These are phyloP conservation scores for Turdus rufiventris DNA, from an alignment of 2,113 vertebrate species.

Conservation along the genomic window DNA sequence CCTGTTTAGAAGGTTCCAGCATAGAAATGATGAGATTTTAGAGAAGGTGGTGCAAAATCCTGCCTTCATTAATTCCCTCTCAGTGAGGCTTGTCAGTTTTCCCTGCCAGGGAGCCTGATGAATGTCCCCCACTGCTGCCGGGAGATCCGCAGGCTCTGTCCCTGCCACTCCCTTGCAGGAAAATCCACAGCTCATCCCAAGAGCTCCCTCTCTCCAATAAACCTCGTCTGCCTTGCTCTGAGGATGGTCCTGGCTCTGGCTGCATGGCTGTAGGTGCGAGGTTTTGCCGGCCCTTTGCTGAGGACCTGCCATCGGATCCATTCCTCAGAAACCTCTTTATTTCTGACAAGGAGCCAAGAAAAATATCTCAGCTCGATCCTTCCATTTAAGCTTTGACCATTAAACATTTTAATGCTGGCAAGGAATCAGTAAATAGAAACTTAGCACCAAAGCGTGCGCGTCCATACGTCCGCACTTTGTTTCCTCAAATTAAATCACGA, in stretches of 20 bases:
- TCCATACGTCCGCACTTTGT: not conserved
- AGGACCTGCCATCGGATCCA: fast-evolving
- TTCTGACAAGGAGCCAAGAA: not conserved
- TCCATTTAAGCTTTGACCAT: not conserved
- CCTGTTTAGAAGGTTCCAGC: not conserved
- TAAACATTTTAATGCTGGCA: not conserved
- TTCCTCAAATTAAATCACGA: fast-evolving
- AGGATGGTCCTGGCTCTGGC: not conserved
- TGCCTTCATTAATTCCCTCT: not conserved
- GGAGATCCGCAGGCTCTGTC: not conserved
- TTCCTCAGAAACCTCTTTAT: not conserved
- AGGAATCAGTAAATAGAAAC: not conserved
- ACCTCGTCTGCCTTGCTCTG: not conserved
- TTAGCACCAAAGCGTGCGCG: fast-evolving
- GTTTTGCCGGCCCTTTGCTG: not conserved
- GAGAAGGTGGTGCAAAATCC: not conserved
- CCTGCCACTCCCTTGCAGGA: not conserved
- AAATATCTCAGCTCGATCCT: not conserved
- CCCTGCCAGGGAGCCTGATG: not conserved
- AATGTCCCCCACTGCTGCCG: not conserved
- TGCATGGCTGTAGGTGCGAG: fast-evolving
- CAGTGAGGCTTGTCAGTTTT: not conserved
- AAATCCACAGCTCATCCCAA: not conserved
- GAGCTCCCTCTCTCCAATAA: not conserved
- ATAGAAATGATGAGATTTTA: not conserved